Percentiles rank a stretch among this genome's conserved stretches.
phyloP scores from a whole-genome alignment of 2,113 vertebrate genomes.

The Brachypteracias leptosomus region DNA sequence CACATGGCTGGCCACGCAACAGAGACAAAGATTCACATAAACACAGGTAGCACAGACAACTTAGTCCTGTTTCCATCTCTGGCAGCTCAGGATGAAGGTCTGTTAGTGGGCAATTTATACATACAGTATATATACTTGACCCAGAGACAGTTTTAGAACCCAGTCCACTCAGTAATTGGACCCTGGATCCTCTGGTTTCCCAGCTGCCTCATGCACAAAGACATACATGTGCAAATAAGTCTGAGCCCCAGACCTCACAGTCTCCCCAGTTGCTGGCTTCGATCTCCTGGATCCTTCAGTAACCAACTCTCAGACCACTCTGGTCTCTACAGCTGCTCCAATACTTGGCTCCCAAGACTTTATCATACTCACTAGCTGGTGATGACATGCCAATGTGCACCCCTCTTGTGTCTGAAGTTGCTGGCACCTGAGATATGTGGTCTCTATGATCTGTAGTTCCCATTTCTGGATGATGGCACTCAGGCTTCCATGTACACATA shows the following conservation, averaged over 20 bases:
- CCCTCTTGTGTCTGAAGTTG: background rate
- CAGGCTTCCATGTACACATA: background rate
- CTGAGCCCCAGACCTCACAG: background rate
- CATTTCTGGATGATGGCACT: background rate
- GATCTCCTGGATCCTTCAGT: background rate
- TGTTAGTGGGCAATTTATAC: background rate
- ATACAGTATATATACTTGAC: too few relatives aligned
- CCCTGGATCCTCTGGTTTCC: background rate
- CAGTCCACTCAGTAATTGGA: background rate
- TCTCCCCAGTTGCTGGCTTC: background rate
- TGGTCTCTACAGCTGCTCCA: background rate
- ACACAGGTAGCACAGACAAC: background rate
- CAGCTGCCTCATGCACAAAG: background rate
- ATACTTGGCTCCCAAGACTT: background rate
- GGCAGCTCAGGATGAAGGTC: background rate
- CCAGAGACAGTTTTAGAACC: background rate
- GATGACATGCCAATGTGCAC: background rate
- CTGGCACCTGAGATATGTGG: rapidly evolving
- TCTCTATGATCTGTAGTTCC: background rate
- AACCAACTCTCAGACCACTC: background rate
- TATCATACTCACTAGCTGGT: background rate
- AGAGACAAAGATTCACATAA: background rate
- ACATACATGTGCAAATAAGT: background rate
- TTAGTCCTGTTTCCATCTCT: background rate
- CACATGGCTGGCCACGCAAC: background rate